Conservation (phyloP, 2,888 invertebrate species). For the Drosophila borealis region DNA sequence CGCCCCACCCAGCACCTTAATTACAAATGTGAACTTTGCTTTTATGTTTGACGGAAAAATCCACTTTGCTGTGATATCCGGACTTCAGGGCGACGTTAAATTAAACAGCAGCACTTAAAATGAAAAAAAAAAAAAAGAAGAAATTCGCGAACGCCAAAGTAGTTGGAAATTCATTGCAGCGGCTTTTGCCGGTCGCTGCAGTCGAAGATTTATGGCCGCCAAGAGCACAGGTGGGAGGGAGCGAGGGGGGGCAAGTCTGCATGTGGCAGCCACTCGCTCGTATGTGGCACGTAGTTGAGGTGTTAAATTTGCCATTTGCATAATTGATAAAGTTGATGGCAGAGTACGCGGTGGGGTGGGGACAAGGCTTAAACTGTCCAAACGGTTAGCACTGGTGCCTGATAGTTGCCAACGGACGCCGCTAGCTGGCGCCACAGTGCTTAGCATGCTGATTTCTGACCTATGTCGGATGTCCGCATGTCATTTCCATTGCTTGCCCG, state of each 20-base stretch:
- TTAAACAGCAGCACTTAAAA: conserved; percentile 68
- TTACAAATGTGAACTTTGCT: conserved; percentile 62
- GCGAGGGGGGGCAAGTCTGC: conserved; percentile 2
- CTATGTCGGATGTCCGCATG: conserved; percentile 78
- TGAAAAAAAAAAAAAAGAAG: background rate
- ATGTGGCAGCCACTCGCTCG: conserved; percentile 17
- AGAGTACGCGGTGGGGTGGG: conserved; percentile 4
- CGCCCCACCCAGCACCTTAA: conserved; percentile 46
- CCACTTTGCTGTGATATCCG: conserved; percentile 79
- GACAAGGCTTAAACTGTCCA: conserved; percentile 52
- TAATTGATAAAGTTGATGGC: conserved; percentile 78
- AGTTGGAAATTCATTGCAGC: conserved; percentile 69
- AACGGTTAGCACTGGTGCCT: conserved; percentile 20
- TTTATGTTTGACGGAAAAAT: conserved; percentile 79
- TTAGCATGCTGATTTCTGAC: conserved; percentile 75
- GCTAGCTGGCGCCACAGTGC: conserved; percentile 55
- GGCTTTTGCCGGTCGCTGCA: conserved; percentile 39
- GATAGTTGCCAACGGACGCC: conserved; percentile 22
- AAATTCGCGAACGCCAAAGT: conserved; percentile 62
- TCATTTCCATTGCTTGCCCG: conserved; percentile 61
- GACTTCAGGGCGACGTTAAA: conserved; percentile 54
- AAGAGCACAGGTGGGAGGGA: background rate
- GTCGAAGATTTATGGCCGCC: conserved; percentile 64
- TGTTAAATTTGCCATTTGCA: conserved; percentile 82
- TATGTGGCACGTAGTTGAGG: conserved; percentile 64